Percentiles rank a stretch among this genome's conserved stretches.
phyloP scores from a whole-genome alignment of 2,888 invertebrate genomes.

The Papilio elwesi region DNA sequence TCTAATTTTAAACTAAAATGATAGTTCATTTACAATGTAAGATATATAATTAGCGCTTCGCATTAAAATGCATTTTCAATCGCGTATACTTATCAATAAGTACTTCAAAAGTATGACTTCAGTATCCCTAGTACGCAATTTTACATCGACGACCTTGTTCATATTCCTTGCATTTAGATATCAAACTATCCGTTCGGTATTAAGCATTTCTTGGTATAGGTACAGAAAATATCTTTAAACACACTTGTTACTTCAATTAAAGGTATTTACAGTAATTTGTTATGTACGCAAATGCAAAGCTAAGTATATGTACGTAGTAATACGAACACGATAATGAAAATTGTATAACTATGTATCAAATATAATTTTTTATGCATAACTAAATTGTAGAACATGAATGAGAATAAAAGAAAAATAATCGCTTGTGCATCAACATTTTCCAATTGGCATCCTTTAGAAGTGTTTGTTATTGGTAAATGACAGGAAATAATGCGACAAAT shows the following conservation, averaged over 20 bases:
- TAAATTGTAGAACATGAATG: conserved; percentile 8
- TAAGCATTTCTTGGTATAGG: neutral
- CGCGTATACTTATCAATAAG: conserved; percentile 29
- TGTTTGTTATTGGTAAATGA: neutral
- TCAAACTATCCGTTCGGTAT: neutral
- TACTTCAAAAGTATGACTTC: conserved; percentile 12
- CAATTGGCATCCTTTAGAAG: neutral
- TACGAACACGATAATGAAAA: conserved; percentile 5
- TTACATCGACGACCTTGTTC: neutral
- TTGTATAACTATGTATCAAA: conserved; percentile 22
- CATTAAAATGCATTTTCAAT: conserved; percentile 9
- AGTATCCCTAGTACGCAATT: neutral
- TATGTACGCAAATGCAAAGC: neutral
- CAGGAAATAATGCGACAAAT: neutral
- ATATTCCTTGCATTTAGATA: neutral
- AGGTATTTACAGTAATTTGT: neutral
- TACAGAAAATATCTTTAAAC: too few species aligned
- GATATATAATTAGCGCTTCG: conserved; percentile 5
- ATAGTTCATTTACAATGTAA: neutral
- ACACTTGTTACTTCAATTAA: neutral
- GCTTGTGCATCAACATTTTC: conserved; percentile 19
- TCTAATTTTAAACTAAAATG: conserved; percentile 21
- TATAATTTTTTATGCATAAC: conserved; percentile 25
- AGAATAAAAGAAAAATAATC: conserved; percentile 13
- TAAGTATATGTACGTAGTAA: neutral